A percentile compares a stretch with the other conserved stretches of the same genome.
phyloP scores from a whole-genome alignment of 2,888 invertebrate genomes.

The Hecatera dysodea region DNA sequence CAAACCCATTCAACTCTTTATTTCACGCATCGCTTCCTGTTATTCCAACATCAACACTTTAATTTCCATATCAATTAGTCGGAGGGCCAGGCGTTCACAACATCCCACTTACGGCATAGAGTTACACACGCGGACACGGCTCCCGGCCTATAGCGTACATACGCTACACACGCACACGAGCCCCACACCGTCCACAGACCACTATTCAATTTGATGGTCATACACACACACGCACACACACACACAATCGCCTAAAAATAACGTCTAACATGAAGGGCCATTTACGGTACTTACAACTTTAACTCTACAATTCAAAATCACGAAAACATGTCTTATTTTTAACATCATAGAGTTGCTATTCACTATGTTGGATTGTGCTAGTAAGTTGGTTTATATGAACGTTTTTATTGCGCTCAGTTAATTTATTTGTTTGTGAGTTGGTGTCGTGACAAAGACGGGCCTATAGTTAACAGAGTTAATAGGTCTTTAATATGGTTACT shows the following conservation, averaged over 20 bases:
- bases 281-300: slow-evolving; percentile 70
- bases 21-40: slow-evolving; percentile 52
- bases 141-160: neutral
- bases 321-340: slow-evolving; percentile 30
- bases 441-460: slow-evolving; percentile 67
- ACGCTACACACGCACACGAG: slow-evolving; percentile 26
- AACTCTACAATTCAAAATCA: slow-evolving; percentile 29
- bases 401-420: slow-evolving; percentile 76
- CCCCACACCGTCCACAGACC: slow-evolving; percentile 38
- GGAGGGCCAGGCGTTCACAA: slow-evolving; percentile 34
- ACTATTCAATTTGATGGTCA: slow-evolving; percentile 70
- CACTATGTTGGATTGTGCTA: neutral
- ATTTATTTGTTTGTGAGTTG: slow-evolving; percentile 79
- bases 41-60: slow-evolving; percentile 58
- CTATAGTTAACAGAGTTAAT: slow-evolving; percentile 47
- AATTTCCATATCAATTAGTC: slow-evolving; percentile 63
- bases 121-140: slow-evolving; percentile 44
- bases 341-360: slow-evolving; percentile 10
- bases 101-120: slow-evolving; percentile 55
- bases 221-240: slow-evolving; percentile 37
- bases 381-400: slow-evolving; percentile 70
- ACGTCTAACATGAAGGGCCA: slow-evolving; percentile 75
- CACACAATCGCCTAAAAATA: slow-evolving; percentile 69
- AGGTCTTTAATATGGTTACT: slow-evolving; percentile 25
- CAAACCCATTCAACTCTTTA: slow-evolving; percentile 39